A percentile compares a stretch with the other conserved stretches of the same genome.
Conservation (phyloP, 1,140 invertebrate species). For the Bacillus rossius region DNA sequence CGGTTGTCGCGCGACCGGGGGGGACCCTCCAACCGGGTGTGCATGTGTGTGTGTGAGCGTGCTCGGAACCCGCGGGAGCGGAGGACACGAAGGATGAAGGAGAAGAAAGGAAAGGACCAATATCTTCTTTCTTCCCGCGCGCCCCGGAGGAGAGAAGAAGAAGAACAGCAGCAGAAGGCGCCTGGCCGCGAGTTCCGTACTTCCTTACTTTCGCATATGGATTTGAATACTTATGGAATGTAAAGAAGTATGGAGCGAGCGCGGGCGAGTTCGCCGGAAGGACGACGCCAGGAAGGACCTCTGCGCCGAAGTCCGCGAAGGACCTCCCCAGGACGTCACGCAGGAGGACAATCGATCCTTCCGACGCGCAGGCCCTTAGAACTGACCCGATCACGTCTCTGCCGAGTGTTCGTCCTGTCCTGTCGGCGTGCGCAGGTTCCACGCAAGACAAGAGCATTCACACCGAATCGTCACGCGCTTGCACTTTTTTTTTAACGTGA, state of each 20-base stretch:
- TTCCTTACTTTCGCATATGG: constrained; percentile 94
- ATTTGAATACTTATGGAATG: constrained; percentile 82
- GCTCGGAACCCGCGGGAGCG: too few species aligned
- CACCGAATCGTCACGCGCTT: too few species aligned
- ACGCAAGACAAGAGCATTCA: too few species aligned
- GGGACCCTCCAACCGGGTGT: constrained; percentile 24
- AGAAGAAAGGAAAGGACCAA: too few species aligned
- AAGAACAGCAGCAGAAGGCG: constrained; percentile 23
- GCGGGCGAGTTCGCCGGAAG: constrained; percentile 29
- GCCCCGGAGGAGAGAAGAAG: not conserved
- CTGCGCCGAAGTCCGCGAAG: not conserved
- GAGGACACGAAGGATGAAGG: too few species aligned
- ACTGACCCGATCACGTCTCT: too few species aligned
- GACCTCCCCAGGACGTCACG: not conserved
- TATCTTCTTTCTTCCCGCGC: too few species aligned
- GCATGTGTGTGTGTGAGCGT: constrained; percentile 22
- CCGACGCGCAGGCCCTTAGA: too few species aligned
- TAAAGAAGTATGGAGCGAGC: constrained; percentile 93
- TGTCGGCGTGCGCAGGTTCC: too few species aligned
- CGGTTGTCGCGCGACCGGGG: constrained; percentile 34
- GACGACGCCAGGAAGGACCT: not conserved
- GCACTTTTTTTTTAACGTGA: too few species aligned
- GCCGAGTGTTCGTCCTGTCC: too few species aligned
- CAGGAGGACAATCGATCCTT: too few species aligned
- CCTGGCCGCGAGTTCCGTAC: constrained; percentile 74